phyloP scores from a whole-genome alignment of 2,797 vertebrate genomes.

The Tokudaia tokunoshimensis region DNA sequence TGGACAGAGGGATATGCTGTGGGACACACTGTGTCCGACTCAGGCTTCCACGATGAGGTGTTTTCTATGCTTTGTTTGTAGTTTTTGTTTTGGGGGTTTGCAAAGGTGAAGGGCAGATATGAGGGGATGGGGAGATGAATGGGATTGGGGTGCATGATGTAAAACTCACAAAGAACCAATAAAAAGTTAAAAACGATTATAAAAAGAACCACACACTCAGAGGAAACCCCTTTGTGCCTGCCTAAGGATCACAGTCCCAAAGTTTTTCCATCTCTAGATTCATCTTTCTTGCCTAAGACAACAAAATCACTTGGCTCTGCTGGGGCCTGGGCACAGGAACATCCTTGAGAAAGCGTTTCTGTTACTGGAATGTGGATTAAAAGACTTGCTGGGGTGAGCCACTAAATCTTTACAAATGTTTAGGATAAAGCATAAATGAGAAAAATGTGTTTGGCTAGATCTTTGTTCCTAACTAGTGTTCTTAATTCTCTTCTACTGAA shows the following conservation, averaged over 20 bases:
- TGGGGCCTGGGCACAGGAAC: slow-evolving; percentile 11
- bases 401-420: slow-evolving; percentile 83
- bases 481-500: slow-evolving; percentile 71
- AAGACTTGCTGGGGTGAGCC: slow-evolving; percentile 65
- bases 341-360: slow-evolving; percentile 68
- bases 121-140: not conserved
- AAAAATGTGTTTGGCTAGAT: slow-evolving; percentile 71
- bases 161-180: not conserved
- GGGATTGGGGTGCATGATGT: not conserved
- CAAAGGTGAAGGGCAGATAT: not conserved
- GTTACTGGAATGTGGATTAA: slow-evolving; percentile 75
- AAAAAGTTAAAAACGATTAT: not conserved
- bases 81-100: not conserved
- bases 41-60: not conserved
- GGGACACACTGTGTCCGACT: not conserved
- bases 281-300: not conserved
- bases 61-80: not conserved
- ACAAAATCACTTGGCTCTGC: not conserved
- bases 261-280: not conserved
- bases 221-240: not conserved
- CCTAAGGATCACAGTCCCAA: not conserved
- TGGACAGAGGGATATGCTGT: not conserved
- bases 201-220: rapidly evolving
- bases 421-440: slow-evolving; percentile 79
- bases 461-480: slow-evolving; percentile 58